Percentiles rank a stretch among this genome's conserved stretches.
Conservation (phyloP, 2,113 vertebrate genomes). For the Myotis lucifugus region DNA sequence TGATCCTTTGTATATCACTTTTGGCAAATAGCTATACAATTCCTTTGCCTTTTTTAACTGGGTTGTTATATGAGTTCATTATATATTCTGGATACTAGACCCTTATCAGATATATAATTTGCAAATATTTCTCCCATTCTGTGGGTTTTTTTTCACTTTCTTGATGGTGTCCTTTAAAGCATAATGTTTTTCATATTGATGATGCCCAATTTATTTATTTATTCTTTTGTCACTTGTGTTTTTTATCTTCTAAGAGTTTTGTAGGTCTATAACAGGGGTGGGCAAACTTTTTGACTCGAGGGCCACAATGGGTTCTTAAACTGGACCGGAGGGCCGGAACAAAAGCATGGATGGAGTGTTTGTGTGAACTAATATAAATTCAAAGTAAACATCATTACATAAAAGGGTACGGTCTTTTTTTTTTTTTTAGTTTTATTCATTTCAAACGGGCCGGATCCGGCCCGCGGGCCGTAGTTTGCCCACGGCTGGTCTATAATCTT, state of each 20-base stretch:
- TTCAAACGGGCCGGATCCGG: too few relatives aligned
- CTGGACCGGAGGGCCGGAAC: too few relatives aligned
- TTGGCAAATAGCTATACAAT: not conserved
- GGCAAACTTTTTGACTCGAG: too few relatives aligned
- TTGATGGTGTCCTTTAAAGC: not conserved
- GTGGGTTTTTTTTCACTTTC: not conserved
- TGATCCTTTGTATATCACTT: not conserved
- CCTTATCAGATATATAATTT: not conserved
- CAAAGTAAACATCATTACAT: too few relatives aligned
- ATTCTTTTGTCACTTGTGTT: not conserved
- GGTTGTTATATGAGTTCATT: not conserved
- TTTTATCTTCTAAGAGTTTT: constrained; percentile 11
- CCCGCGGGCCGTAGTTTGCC: too few relatives aligned
- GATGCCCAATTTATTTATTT: not conserved
- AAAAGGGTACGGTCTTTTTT: too few relatives aligned
- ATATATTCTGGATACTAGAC: not conserved
- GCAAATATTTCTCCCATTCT: not conserved
- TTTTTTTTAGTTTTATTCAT: too few relatives aligned
- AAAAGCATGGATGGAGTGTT: too few relatives aligned
- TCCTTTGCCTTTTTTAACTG: not conserved
- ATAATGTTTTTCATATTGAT: constrained; percentile 21
- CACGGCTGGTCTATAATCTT: constrained; percentile 20
- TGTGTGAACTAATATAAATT: too few relatives aligned
- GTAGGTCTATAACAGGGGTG: constrained; percentile 8
- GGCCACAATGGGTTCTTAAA: too few relatives aligned